These are phyloP conservation scores for Spodoptera littoralis DNA, from an alignment of 2,888 invertebrate genomes.

Conservation along the genomic window DNA sequence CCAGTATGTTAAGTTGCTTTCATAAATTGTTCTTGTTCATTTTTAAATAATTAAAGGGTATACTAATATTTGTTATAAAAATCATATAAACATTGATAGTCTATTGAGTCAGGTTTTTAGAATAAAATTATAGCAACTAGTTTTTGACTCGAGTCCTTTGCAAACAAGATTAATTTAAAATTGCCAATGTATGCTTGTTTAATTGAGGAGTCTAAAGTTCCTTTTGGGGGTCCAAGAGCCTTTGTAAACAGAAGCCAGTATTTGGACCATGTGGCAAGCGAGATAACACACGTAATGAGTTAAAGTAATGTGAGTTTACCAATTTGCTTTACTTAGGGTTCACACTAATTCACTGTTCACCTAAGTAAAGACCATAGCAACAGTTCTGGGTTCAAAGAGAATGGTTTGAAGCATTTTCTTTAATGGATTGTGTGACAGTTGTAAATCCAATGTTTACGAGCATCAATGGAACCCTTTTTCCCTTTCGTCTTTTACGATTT, in stretches of 20 bases:
- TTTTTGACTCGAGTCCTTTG: neutral
- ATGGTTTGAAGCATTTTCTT: constrained; percentile 31
- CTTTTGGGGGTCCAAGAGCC: constrained; percentile 14
- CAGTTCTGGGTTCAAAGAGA: constrained; percentile 19
- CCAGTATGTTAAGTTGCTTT: constrained; percentile 27
- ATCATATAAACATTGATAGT: constrained; percentile 16
- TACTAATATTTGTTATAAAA: constrained; percentile 12
- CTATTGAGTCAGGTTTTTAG: neutral
- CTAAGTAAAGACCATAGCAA: constrained; percentile 25
- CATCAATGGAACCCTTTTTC: constrained; percentile 39
- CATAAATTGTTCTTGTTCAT: constrained; percentile 22
- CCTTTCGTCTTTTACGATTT: constrained; percentile 47
- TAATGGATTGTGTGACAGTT: constrained; percentile 41
- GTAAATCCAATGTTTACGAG: constrained; percentile 48
- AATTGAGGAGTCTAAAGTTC: constrained; percentile 14
- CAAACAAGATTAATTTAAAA: constrained; percentile 16
- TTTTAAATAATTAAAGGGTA: constrained; percentile 21
- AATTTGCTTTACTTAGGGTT: constrained; percentile 31
- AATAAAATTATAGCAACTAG: constrained; percentile 1
- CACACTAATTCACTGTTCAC: constrained; percentile 7
- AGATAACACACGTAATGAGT: constrained; percentile 44
- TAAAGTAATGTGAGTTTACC: constrained; percentile 36
- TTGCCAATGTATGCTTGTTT: constrained; percentile 13
- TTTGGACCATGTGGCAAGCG: constrained; percentile 11
- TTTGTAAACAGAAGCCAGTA: constrained; percentile 38